These are phyloP conservation scores for Antitype chi DNA, from an alignment of 2,888 invertebrate species.

Conservation along the genomic window DNA sequence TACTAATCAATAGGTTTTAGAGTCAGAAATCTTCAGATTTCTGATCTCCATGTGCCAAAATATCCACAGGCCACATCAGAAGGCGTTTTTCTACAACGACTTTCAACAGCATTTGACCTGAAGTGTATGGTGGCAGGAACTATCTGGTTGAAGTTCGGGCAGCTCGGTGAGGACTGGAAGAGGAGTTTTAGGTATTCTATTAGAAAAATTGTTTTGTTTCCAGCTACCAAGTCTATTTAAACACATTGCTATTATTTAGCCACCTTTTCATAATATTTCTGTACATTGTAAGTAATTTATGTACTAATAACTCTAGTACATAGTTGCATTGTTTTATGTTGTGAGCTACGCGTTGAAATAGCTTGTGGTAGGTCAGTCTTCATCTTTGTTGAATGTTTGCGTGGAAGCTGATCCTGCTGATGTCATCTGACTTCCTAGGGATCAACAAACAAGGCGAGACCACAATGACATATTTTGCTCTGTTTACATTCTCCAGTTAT, in stretches of 20 bases:
- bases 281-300: conserved; percentile 36
- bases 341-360: conserved; percentile 7
- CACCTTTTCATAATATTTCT: conserved; percentile 12
- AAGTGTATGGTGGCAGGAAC: background rate
- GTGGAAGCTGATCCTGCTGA: conserved; percentile 19
- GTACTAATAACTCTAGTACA: conserved; percentile 23
- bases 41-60: too few relatives aligned
- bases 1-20: background rate
- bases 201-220: background rate
- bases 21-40: background rate
- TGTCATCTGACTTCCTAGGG: background rate
- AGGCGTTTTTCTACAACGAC: too few relatives aligned
- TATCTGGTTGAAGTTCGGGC: background rate
- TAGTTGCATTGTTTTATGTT: conserved; percentile 44
- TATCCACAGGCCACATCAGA: background rate
- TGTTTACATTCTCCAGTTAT: background rate
- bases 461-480: too few relatives aligned
- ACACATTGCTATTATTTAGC: conserved; percentile 10
- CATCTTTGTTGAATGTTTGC: background rate
- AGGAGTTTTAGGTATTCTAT: background rate
- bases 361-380: conserved; percentile 52
- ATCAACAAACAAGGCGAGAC: background rate
- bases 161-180: background rate
- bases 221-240: conserved; percentile 8
- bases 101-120: background rate